Evolutionary conservation across 2,888 invertebrate species (phyloP).

Genomic region (Brachypalpus laphriformis): DNA sequence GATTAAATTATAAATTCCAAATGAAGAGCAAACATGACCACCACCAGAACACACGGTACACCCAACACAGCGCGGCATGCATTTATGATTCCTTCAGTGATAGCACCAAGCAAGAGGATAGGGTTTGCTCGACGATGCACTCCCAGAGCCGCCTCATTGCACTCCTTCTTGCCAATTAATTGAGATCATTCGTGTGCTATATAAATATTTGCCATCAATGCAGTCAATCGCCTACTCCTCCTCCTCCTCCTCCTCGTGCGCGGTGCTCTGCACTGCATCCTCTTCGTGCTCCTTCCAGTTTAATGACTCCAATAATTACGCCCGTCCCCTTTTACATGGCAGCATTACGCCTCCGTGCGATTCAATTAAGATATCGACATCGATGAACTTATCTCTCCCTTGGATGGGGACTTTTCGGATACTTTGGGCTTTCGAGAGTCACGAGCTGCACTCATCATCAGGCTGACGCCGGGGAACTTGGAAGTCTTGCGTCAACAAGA

Average conservation of each 20-base stretch:
- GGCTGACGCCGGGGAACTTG: not conserved
- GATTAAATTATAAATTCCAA: constrained; percentile 72
- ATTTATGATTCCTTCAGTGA: constrained; percentile 55
- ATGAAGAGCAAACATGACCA: constrained; percentile 66
- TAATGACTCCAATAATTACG: constrained; percentile 72
- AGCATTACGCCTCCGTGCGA: constrained; percentile 73
- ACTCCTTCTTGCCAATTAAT: constrained; percentile 67
- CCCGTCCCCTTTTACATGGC: constrained; percentile 72
- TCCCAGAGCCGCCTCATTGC: constrained; percentile 51
- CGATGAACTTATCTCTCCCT: constrained; percentile 63
- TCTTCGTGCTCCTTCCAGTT: constrained; percentile 59
- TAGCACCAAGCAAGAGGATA: constrained; percentile 6
- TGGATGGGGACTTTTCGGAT: constrained; percentile 19
- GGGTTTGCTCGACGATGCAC: constrained; percentile 47
- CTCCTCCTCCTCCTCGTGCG: too few relatives aligned
- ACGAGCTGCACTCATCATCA: constrained; percentile 37
- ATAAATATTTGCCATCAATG: constrained; percentile 67
- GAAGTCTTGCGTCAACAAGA: constrained; percentile 32
- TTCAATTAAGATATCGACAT: constrained; percentile 74
- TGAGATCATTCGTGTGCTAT: constrained; percentile 72
- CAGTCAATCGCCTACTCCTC: constrained; percentile 22
- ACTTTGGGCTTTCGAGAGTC: constrained; percentile 36
- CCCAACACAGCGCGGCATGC: constrained; percentile 23
- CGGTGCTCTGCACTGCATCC: constrained; percentile 16
- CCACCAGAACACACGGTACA: constrained; percentile 17